Conservation (phyloP, 2,888 invertebrate genomes). For the Galerucella calmariensis region DNA sequence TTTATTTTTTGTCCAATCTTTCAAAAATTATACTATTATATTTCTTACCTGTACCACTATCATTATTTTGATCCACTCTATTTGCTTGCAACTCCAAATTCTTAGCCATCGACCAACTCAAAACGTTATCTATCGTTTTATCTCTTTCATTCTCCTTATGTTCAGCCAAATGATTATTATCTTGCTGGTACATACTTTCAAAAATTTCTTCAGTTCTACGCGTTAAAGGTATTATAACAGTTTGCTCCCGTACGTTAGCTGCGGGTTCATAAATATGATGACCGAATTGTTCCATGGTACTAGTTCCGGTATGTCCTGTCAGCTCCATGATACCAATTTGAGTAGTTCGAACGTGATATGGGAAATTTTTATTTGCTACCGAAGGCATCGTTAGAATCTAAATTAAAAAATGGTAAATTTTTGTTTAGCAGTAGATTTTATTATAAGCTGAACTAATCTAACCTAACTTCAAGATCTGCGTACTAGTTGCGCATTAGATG, state of each 20-base stretch:
- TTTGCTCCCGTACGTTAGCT: conserved; percentile 65
- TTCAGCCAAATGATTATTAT: conserved; percentile 23
- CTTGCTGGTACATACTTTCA: conserved; percentile 59
- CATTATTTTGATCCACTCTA: conserved; percentile 37
- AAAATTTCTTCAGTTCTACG: conserved; percentile 74
- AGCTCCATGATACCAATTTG: conserved; percentile 80
- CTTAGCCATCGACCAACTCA: conserved; percentile 63
- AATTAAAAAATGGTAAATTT: conserved; percentile 50
- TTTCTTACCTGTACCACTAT: conserved; percentile 30
- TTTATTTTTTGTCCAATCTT: no score
- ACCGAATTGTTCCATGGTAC: conserved; percentile 71
- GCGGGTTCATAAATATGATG: conserved; percentile 74
- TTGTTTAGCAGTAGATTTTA: no score
- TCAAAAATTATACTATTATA: no score
- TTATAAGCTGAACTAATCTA: no score
- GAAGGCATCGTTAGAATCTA: conserved; percentile 86
- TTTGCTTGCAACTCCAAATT: conserved; percentile 55
- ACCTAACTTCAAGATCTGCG: no score
- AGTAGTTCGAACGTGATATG: conserved; percentile 89
- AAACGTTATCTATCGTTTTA: conserved; percentile 59
- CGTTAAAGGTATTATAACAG: conserved; percentile 74
- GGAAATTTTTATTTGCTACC: conserved; percentile 88
- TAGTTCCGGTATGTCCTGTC: conserved; percentile 64
- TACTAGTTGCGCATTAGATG: no score
- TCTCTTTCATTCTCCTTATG: conserved; percentile 44